Conservation (phyloP, 2,797 vertebrate species). For the Eulemur coronatus region DNA sequence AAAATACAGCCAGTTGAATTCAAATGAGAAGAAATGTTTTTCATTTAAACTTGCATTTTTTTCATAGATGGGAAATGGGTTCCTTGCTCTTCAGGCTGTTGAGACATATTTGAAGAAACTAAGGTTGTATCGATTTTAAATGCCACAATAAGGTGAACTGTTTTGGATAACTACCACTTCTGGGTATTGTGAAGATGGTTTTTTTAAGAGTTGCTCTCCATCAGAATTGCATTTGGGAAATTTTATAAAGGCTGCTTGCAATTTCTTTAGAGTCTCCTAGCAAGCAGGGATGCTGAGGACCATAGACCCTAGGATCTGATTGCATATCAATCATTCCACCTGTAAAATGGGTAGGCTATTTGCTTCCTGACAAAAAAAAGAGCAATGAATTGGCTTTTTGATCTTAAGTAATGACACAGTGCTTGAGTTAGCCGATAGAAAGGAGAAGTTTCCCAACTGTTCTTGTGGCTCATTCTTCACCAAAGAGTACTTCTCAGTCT, state of each 20-base stretch:
- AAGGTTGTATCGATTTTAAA: neutral
- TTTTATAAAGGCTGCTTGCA: neutral
- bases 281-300: neutral
- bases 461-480: neutral
- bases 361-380: constrained; percentile 25
- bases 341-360: constrained; percentile 1
- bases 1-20: neutral
- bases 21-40: constrained; percentile 26
- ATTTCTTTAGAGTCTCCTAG: neutral
- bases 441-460: neutral
- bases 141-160: neutral
- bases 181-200: neutral
- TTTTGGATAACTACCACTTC: neutral
- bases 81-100: neutral
- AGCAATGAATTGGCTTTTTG: neutral
- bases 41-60: constrained; percentile 13
- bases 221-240: neutral
- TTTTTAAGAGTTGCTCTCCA: neutral
- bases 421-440: neutral
- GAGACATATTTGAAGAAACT: neutral
- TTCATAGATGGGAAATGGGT: neutral
- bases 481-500: neutral
- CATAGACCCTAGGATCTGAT: neutral
- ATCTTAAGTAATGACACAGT: neutral
- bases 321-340: neutral